Conservation (phyloP, 2,797 vertebrate genomes). For the Peromyscus aztecus region DNA sequence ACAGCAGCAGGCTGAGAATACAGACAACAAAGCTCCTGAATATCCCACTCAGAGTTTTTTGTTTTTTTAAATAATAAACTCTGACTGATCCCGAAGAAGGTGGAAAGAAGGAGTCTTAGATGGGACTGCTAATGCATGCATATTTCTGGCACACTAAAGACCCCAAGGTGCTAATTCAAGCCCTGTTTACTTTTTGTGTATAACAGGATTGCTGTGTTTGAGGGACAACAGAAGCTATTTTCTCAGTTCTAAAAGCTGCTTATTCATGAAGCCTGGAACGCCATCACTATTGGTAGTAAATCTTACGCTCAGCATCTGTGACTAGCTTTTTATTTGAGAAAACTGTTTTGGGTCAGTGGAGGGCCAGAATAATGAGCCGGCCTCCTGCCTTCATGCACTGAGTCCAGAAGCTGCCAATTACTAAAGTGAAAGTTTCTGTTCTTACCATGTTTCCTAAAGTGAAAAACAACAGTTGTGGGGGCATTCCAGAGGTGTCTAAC, state of each 20-base stretch:
- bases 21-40: slow-evolving; percentile 25
- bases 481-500: slow-evolving; percentile 80
- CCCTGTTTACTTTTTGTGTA: slow-evolving; percentile 75
- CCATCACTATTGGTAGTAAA: slow-evolving; percentile 81
- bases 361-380: slow-evolving; percentile 88
- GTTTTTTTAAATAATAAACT: slow-evolving; percentile 47
- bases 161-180: slow-evolving; percentile 74
- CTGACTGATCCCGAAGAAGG: slow-evolving; percentile 76
- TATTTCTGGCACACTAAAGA: slow-evolving; percentile 75
- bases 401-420: slow-evolving; percentile 81
- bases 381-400: slow-evolving; percentile 75
- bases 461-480: slow-evolving; percentile 82
- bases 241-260: slow-evolving; percentile 81
- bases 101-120: slow-evolving; percentile 46
- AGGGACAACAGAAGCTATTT: slow-evolving; percentile 81
- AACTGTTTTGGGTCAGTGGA: slow-evolving; percentile 87
- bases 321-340: slow-evolving; percentile 86
- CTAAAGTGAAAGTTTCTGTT: slow-evolving; percentile 79
- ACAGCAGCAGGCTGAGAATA: background rate
- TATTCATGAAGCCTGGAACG: slow-evolving; percentile 82
- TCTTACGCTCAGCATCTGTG: slow-evolving; percentile 85
- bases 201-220: slow-evolving; percentile 79
- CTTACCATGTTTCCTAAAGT: slow-evolving; percentile 64
- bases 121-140: slow-evolving; percentile 66
- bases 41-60: slow-evolving; percentile 53